Percentiles rank a stretch among this genome's conserved stretches.
Conservation (phyloP, 2,113 vertebrate species). For the Oceanites oceanicus region DNA sequence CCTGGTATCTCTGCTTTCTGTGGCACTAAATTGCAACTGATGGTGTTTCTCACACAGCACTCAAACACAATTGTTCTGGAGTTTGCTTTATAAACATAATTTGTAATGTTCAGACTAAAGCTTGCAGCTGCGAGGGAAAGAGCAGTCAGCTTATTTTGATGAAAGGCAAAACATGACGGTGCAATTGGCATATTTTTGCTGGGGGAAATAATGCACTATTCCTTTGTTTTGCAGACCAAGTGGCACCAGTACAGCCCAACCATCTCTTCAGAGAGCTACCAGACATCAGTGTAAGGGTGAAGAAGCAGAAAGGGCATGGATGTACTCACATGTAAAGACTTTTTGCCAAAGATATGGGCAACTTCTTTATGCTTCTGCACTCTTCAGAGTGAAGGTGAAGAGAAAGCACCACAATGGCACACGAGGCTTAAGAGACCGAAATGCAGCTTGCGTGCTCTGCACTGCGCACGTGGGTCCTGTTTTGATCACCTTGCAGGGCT, state of each 20-base stretch:
- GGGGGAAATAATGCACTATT: neutral
- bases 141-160: neutral
- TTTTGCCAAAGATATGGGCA: neutral
- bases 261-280: neutral
- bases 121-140: neutral
- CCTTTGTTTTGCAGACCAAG: conserved; percentile 52
- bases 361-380: neutral
- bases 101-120: neutral
- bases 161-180: conserved; percentile 23
- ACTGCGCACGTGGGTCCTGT: neutral
- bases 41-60: neutral
- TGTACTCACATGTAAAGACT: neutral
- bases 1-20: neutral
- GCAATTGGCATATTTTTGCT: neutral
- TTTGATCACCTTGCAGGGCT: neutral
- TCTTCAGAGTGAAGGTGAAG: neutral
- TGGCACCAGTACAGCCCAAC: neutral
- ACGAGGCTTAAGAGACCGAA: neutral
- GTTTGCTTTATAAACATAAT: conserved; percentile 28
- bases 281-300: neutral
- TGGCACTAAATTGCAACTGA: neutral
- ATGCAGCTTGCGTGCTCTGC: neutral
- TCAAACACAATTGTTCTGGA: conserved; percentile 15
- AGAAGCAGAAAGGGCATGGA: neutral
- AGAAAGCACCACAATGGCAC: neutral